Conservation (phyloP, 2,888 invertebrate species). For the Apodemia hepburni region DNA sequence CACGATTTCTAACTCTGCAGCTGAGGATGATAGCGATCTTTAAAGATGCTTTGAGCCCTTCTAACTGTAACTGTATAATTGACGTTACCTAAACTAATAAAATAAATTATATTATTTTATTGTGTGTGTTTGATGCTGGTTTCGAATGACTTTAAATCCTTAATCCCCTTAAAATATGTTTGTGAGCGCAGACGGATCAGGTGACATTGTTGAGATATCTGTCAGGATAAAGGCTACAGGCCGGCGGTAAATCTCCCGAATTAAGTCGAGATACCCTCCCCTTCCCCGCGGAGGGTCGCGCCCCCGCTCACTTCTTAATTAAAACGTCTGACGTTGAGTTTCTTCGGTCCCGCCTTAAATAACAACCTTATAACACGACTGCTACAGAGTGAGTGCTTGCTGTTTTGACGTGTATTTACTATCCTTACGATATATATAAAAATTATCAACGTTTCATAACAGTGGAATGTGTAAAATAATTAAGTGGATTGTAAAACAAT, state of each 20-base stretch:
- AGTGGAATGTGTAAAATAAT: too few species aligned
- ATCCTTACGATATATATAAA: too few species aligned
- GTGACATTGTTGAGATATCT: slow-evolving; percentile 24
- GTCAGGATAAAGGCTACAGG: slow-evolving; percentile 35
- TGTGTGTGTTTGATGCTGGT: not conserved
- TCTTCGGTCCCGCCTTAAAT: slow-evolving; percentile 24
- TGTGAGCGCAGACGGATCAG: not conserved
- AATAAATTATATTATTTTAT: not conserved
- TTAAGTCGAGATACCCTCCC: slow-evolving; percentile 41
- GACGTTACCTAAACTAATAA: not conserved
- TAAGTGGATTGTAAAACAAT: too few species aligned
- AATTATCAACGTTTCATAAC: too few species aligned
- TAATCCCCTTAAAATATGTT: slow-evolving; percentile 8
- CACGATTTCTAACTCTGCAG: too few species aligned
- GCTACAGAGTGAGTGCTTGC: slow-evolving; percentile 21
- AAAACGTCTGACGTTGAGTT: slow-evolving; percentile 43
- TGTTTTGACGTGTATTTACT: not conserved
- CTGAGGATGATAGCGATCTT: too few species aligned
- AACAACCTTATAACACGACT: slow-evolving; percentile 6
- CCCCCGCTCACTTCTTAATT: slow-evolving; percentile 42
- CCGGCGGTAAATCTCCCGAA: slow-evolving; percentile 34
- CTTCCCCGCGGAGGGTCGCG: slow-evolving; percentile 25
- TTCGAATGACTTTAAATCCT: slow-evolving; percentile 3
- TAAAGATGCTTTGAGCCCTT: not conserved
- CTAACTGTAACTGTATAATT: not conserved